Conservation (phyloP, 2,797 vertebrate species). For the Loris lydekkerianus region DNA sequence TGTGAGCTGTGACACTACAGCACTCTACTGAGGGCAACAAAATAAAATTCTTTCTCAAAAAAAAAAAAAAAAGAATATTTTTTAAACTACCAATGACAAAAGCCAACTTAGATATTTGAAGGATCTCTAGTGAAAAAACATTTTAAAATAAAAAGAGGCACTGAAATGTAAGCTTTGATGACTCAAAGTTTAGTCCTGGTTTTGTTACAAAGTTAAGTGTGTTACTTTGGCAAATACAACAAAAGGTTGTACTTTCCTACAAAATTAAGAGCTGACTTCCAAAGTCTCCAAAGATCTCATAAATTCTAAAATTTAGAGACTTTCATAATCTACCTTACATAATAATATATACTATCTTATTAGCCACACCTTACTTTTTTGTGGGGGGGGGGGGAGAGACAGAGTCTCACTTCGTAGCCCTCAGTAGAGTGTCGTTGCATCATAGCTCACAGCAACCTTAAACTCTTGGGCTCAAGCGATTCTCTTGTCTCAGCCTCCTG, state of each 20-base stretch:
- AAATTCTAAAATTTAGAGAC: slow-evolving; percentile 55
- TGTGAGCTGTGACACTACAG: no score
- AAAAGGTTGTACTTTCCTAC: neutral
- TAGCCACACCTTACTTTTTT: slow-evolving; percentile 22
- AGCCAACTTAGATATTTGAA: slow-evolving; percentile 21
- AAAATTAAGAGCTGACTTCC: slow-evolving; percentile 27
- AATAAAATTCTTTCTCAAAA: no score
- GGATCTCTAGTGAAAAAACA: neutral
- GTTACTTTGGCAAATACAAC: neutral
- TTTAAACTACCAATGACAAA: slow-evolving; percentile 35
- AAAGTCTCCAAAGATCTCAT: slow-evolving; percentile 13
- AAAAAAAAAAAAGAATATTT: neutral
- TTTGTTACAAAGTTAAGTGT: slow-evolving; percentile 28
- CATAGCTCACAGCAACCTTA: no score
- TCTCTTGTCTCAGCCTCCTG: no score
- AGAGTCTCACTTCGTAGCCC: no score
- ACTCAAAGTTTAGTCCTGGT: slow-evolving; percentile 2
- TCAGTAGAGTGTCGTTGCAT: no score
- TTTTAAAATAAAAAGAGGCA: slow-evolving; percentile 52
- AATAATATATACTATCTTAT: neutral
- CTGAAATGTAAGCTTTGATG: slow-evolving; percentile 8
- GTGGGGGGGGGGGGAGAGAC: no score
- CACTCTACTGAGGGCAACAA: no score
- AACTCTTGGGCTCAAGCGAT: no score
- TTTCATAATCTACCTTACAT: neutral